A percentile compares a stretch with the other conserved stretches of the same genome.
Evolutionary conservation across 2,888 invertebrate genomes (phyloP).

Genomic region (Pyrochroa serraticornis): DNA sequence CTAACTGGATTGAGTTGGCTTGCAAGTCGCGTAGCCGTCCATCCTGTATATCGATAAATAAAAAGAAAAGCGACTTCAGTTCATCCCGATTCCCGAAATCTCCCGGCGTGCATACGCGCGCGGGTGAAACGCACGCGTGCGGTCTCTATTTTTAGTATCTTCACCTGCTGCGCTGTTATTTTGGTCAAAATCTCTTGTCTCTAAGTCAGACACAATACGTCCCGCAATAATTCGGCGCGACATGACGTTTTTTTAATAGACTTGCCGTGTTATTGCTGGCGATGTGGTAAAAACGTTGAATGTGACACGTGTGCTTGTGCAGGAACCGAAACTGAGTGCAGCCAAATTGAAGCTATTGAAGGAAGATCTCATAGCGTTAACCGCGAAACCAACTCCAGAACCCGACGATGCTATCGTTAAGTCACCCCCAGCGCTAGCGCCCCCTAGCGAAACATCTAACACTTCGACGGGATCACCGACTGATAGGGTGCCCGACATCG

Average conservation of each 20-base stretch:
- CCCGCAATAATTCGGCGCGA: no score
- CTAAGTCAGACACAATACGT: conserved; percentile 14
- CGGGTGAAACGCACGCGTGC: conserved; percentile 21
- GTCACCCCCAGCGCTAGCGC: conserved; percentile 35
- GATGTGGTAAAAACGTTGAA: no score
- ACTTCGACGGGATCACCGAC: not conserved
- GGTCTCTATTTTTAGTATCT: conserved; percentile 33
- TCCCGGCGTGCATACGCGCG: conserved; percentile 7
- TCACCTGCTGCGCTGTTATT: conserved; percentile 43
- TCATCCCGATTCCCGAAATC: not conserved
- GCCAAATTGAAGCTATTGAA: conserved; percentile 41
- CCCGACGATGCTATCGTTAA: conserved; percentile 38
- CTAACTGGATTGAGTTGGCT: not conserved
- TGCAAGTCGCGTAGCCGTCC: not conserved
- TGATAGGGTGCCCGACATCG: conserved; percentile 44
- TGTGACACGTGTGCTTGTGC: conserved; percentile 27
- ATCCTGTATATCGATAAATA: conserved; percentile 9
- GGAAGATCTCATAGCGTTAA: conserved; percentile 37
- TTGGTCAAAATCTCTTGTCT: conserved; percentile 32
- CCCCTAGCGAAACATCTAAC: conserved; percentile 18
- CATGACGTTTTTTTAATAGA: no score
- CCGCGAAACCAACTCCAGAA: conserved; percentile 30
- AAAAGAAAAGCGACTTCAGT: not conserved
- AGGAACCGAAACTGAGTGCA: conserved; percentile 46
- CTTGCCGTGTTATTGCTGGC: no score